Conservation (phyloP, 1,140 invertebrate genomes). For the Drosophila obscura region DNA sequence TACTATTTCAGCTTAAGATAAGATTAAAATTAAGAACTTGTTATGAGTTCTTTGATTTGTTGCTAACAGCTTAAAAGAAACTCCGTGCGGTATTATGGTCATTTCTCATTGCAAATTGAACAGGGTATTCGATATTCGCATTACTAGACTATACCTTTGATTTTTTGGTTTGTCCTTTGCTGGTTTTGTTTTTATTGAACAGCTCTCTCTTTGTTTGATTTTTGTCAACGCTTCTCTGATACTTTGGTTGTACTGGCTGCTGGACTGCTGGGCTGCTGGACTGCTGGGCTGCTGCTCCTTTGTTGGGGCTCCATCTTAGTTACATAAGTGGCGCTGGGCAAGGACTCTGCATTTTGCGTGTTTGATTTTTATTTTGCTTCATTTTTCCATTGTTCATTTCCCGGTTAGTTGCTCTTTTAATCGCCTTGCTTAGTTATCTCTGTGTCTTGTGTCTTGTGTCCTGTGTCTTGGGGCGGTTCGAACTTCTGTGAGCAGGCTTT, state of each 20-base stretch:
- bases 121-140: slow-evolving; percentile 5
- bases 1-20: no score
- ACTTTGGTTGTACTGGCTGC: not conserved
- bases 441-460: slow-evolving; percentile 3
- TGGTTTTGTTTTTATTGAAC: slow-evolving; percentile 70
- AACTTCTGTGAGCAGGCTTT: slow-evolving; percentile 15
- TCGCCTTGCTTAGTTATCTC: slow-evolving; percentile 54
- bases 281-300: not conserved
- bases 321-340: slow-evolving; percentile 62
- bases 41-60: no score
- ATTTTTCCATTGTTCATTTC: slow-evolving; percentile 73
- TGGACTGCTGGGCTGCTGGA: not conserved
- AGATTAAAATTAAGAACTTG: no score
- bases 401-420: slow-evolving; percentile 78
- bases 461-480: not conserved
- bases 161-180: slow-evolving; percentile 31
- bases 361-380: slow-evolving; percentile 68
- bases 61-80: no score
- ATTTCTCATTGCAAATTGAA: no score
- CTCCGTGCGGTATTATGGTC: no score
- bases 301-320: slow-evolving; percentile 48
- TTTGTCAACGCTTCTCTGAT: slow-evolving; percentile 69
- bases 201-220: slow-evolving; percentile 74
- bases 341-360: slow-evolving; percentile 55
- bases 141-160: slow-evolving; percentile 26